Evolutionary conservation across 2,113 vertebrate species (phyloP).

Genomic region (Ammospiza nelsoni): DNA sequence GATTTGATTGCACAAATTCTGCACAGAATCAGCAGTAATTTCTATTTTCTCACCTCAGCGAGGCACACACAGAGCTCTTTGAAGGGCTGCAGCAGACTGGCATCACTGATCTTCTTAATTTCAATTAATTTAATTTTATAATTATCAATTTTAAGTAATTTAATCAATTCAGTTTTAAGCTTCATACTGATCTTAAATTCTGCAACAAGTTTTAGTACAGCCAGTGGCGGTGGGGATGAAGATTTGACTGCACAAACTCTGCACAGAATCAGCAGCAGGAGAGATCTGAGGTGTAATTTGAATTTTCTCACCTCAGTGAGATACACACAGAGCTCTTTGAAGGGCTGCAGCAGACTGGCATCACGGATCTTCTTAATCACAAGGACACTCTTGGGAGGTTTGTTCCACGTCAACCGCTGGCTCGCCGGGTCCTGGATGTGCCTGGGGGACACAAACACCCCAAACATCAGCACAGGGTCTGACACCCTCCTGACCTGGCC

Average conservation of each 20-base stretch:
- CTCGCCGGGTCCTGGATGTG: conserved; percentile 98
- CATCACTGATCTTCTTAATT: conserved; percentile 93
- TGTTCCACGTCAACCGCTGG: conserved; percentile 97
- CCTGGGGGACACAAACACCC: conserved; percentile 66
- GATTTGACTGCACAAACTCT: neutral
- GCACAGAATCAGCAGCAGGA: neutral
- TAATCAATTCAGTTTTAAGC: neutral
- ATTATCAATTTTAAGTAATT: neutral
- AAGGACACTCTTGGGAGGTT: conserved; percentile 95
- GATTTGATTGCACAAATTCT: neutral
- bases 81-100: conserved; percentile 91
- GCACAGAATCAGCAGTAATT: neutral
- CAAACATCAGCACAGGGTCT: accelerated
- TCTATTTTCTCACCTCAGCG: conserved; percentile 79
- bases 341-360: conserved; percentile 89
- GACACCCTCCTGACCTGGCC: no score
- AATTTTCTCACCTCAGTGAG: conserved; percentile 84
- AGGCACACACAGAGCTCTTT: conserved; percentile 93
- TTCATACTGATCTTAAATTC: neutral
- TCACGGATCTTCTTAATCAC: conserved; percentile 96
- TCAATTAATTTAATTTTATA: no score
- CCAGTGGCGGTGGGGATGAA: accelerated
- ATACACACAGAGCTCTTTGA: conserved; percentile 92
- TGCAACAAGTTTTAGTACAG: neutral
- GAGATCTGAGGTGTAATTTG: neutral